Percentiles rank a stretch among this genome's conserved stretches.
Conservation (phyloP, 92 coral and sea anemone species). For the Metridium senile region DNA sequence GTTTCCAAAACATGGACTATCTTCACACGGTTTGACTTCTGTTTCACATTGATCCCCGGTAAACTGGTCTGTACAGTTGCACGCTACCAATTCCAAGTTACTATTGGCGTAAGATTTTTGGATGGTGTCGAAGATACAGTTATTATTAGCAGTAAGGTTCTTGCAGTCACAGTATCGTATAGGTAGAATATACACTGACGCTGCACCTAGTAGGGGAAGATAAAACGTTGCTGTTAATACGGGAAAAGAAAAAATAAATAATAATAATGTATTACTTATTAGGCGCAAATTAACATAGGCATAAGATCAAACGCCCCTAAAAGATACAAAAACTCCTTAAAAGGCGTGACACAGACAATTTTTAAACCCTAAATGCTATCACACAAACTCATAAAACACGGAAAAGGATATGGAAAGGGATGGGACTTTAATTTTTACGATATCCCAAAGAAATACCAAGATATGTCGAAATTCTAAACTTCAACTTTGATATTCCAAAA, state of each 20-base stretch:
- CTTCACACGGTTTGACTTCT: conserved; percentile 53
- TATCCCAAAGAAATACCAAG: too few relatives aligned
- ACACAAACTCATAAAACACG: too few relatives aligned
- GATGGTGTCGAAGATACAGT: conserved; percentile 44
- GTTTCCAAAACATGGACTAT: conserved; percentile 57
- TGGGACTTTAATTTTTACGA: too few relatives aligned
- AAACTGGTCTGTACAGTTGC: conserved; percentile 58
- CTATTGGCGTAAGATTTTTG: conserved; percentile 36
- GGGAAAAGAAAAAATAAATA: neutral
- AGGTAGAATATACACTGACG: neutral
- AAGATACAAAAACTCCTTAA: too few relatives aligned
- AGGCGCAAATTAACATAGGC: too few relatives aligned
- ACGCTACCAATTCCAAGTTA: conserved; percentile 46
- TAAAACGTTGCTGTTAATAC: neutral
- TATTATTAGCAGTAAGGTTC: conserved; percentile 26
- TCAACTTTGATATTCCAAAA: too few relatives aligned
- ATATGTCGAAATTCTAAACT: too few relatives aligned
- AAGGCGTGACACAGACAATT: neutral
- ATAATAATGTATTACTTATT: too few relatives aligned
- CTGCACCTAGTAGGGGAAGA: conserved; percentile 23
- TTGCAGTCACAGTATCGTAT: conserved; percentile 64
- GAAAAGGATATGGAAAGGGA: too few relatives aligned
- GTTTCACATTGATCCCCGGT: conserved; percentile 68
- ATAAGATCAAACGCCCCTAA: too few relatives aligned
- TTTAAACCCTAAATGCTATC: too few relatives aligned